A percentile compares a stretch with the other conserved stretches of the same genome.
phyloP scores from a whole-genome alignment of 2,888 invertebrate species.

The Torymus aiolomorphi region DNA sequence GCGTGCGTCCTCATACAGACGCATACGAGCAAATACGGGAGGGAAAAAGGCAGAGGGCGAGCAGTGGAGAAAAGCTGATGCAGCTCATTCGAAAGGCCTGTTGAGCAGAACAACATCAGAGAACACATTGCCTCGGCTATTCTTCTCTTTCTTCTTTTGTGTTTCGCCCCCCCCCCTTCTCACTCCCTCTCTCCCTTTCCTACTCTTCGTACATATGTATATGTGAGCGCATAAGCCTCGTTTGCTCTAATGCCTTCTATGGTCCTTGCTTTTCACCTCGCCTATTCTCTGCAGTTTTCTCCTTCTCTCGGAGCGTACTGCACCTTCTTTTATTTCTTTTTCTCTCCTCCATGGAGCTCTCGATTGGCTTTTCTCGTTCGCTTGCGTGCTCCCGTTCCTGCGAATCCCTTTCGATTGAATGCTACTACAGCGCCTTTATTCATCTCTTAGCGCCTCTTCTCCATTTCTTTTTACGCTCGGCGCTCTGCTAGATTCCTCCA shows the following conservation, averaged over 20 bases:
- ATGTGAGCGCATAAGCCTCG: slow-evolving; percentile 20
- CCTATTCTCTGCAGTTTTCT: slow-evolving; percentile 13
- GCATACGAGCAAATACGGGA: neutral
- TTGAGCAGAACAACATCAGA: slow-evolving; percentile 27
- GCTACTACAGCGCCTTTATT: slow-evolving; percentile 47
- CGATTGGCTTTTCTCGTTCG: slow-evolving; percentile 38
- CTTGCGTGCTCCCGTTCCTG: slow-evolving; percentile 3
- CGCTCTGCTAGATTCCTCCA: neutral
- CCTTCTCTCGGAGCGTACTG: neutral
- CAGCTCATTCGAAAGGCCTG: slow-evolving; percentile 28
- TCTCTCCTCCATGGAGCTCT: slow-evolving; percentile 27
- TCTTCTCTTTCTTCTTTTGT: slow-evolving; percentile 1
- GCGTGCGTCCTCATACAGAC: no score
- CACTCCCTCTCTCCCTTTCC: no score
- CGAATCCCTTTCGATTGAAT: slow-evolving; percentile 49
- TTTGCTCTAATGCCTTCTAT: slow-evolving; percentile 33
- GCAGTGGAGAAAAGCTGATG: neutral
- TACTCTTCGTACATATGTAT: no score
- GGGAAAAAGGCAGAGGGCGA: neutral
- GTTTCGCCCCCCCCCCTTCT: no score
- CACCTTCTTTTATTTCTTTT: slow-evolving; percentile 21
- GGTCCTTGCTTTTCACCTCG: slow-evolving; percentile 16
- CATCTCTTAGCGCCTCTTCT: slow-evolving; percentile 17
- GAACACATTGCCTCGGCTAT: slow-evolving; percentile 11
- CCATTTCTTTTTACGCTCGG: neutral